Evolutionary conservation across 2,888 invertebrate species (phyloP), one percentile per base, ranked within the genome.

Genomic region (Amphimallon solstitiale): DNA sequence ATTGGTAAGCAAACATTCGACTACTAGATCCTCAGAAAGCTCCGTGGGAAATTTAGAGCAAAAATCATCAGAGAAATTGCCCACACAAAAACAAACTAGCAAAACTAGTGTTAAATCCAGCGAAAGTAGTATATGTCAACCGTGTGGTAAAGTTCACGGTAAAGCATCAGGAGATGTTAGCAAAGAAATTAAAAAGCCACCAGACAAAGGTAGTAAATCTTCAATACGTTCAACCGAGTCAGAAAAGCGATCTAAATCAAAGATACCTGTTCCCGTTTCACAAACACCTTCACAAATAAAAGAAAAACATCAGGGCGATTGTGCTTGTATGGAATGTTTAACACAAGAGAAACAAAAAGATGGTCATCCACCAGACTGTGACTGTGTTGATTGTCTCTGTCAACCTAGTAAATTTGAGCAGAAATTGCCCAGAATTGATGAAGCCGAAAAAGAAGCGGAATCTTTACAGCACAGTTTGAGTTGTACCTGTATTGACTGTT

Each of bases 301-400:
- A 37, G 61, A 61, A 38, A 48, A 48, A 12, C 64, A 69, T 10
- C 67, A 67, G 21, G 48, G 56, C 2, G 65, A 54, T 37, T 67
- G 69, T 38, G 40, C 64, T 5, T 69, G 69, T 49, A 19, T 65
- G n/a, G 29, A 65, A 15, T 67, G 68, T 40, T 10, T 67, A 14
- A 43, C 56, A 7, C 51, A 51, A 40, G 68, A 62, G 51, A 38
- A 23, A 15, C 46, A 59, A 40, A 56, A 56, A 37, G 45, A 12
- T 45, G 45, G 45, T 38, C 69, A 70, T 52, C 68, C 72, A 2
- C 54, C 68, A 2, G 69, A 67, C 35, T 72, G 72, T 48, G 68
- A 70, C 14, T 72, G 72, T 38, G 40, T 71, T n/a, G 68, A 67
- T 12, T 72, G 72, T 29, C 46, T 71, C 9, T 71, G 71, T 19